Conservation (phyloP, 2,797 vertebrate species). For the Hippopotamyrus pictus region DNA sequence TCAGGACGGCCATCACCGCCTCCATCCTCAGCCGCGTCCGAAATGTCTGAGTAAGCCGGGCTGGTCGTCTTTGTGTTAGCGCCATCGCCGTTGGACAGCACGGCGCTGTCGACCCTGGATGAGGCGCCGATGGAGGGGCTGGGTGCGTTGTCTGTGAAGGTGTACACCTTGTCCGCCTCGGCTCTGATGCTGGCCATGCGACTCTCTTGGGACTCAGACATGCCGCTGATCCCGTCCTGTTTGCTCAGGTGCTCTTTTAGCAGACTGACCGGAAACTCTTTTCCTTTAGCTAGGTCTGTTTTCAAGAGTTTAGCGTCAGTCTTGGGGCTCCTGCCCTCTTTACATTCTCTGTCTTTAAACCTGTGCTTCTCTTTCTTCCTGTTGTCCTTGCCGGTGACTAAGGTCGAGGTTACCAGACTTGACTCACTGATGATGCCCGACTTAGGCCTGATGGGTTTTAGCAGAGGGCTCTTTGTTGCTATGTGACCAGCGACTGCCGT, state of each 20-base stretch:
- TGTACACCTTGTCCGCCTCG: slow-evolving; percentile 97
- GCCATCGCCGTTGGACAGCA: slow-evolving; percentile 73
- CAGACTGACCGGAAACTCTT: slow-evolving; percentile 85
- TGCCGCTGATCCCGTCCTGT: slow-evolving; percentile 78
- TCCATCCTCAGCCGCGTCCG: slow-evolving; percentile 88
- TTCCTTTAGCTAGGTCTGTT: slow-evolving; percentile 71
- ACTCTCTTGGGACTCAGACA: slow-evolving; percentile 86
- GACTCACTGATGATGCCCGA: slow-evolving; percentile 85
- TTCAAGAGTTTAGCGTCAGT: slow-evolving; percentile 70
- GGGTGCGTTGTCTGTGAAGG: slow-evolving; percentile 94
- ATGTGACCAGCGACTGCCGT: slow-evolving; percentile 77
- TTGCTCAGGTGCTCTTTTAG: slow-evolving; percentile 93
- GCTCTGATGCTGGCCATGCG: slow-evolving; percentile 98
- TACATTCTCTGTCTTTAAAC: slow-evolving; percentile 86
- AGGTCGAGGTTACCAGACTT: slow-evolving; percentile 75
- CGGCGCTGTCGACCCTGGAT: slow-evolving; percentile 75
- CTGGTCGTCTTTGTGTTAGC: slow-evolving; percentile 80
- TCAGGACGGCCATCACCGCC: slow-evolving; percentile 85
- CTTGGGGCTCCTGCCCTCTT: slow-evolving; percentile 75
- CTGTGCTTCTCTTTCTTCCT: slow-evolving; percentile 93
- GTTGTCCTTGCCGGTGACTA: slow-evolving; percentile 83
- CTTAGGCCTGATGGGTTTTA: slow-evolving; percentile 98
- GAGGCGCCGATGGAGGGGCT: slow-evolving; percentile 93
- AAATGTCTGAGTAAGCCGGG: slow-evolving; percentile 95
- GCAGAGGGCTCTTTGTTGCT: slow-evolving; percentile 81